Evolutionary conservation across 2,113 vertebrate genomes (phyloP), one percentile per base, ranked within the genome.

Genomic region (Etheostoma spectabile): DNA sequence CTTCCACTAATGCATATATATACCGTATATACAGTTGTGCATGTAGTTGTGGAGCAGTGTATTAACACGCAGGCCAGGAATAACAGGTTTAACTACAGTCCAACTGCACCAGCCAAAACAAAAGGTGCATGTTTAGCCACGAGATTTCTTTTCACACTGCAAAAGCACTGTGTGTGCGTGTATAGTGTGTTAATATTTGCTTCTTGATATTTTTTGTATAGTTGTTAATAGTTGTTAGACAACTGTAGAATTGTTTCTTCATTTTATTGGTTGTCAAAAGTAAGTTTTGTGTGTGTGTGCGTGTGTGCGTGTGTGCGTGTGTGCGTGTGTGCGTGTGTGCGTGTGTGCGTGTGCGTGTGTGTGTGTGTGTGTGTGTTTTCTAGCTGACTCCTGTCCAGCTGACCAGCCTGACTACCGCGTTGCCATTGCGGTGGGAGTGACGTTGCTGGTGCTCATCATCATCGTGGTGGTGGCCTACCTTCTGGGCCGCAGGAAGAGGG

Each of bases 351-450:
- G 33, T 56, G 3, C 49, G 24, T 67, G 35, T 53, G 60, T 51
- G 27, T 30, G 8, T 55, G n/a, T 27, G 60, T 59, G 48, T 68
- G 6, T 74, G 60, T 74, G 18, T 79, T 8, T 80, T 84, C 15
- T 93, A 96, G 96, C 82, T 46, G 93, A 95, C 42, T 0, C 6
- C 1, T 94, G 97, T 86, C 22, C 86, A 0, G 91, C 88, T 0
- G 93, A 94, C 75, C 30, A 62, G 15, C 80, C 66, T 0, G 73
- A 92, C 73, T 92, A 95, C 78, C 48, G 80, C 0, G 86, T 97
- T 45, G 95, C 96, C 60, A 94, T 98, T 2, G 93, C 91, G 0
- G 95, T 97, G 7, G 96, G 95, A 1, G 64, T 98, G 15, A 84
- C 95, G 1, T 89, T 96, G 4, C 77, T 96, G 16, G 74, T 96